These are phyloP conservation scores for Chascanopsetta lugubris DNA, from an alignment of 2,113 vertebrate genomes.

Conservation along the genomic window DNA sequence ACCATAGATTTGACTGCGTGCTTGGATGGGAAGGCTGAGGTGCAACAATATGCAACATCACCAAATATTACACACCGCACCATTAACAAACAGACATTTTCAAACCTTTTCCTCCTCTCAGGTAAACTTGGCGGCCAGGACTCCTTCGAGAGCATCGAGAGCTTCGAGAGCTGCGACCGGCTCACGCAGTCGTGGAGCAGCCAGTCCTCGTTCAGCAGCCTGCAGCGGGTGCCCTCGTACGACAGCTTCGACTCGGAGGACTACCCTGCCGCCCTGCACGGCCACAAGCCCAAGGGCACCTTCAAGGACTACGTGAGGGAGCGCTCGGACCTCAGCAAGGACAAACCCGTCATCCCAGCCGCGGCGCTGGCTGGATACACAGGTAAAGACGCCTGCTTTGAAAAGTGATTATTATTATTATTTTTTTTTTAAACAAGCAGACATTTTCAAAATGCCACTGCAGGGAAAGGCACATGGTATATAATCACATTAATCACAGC, in stretches of 20 bases:
- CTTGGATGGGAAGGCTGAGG: no score
- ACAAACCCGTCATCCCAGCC: conserved; percentile 98
- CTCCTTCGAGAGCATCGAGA: conserved; percentile 98
- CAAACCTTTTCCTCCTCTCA: conserved; percentile 48
- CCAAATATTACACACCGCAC: not conserved
- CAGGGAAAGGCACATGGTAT: not conserved
- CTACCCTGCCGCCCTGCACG: conserved; percentile 89
- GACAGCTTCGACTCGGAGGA: conserved; percentile 99
- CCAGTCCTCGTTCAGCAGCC: conserved; percentile 97
- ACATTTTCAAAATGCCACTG: conserved; percentile 14
- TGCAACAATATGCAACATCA: no score
- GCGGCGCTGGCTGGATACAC: conserved; percentile 98
- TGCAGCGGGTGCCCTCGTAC: conserved; percentile 97
- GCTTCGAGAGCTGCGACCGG: conserved; percentile 95
- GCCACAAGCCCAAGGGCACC: conserved; percentile 98
- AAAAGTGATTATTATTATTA: not conserved
- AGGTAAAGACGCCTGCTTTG: conserved; percentile 77
- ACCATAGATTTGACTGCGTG: no score
- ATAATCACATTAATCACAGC: not conserved
- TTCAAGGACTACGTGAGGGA: conserved; percentile 99
- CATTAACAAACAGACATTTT: no score
- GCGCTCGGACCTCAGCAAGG: conserved; percentile 97
- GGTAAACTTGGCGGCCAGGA: conserved; percentile 97
- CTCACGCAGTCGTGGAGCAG: conserved; percentile 98
- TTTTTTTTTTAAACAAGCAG: conserved; percentile 5